A percentile compares a stretch with the other conserved stretches of the same genome.
Evolutionary conservation across 2,113 vertebrate species (phyloP).

Genomic region (Zonotrichia leucophrys): DNA sequence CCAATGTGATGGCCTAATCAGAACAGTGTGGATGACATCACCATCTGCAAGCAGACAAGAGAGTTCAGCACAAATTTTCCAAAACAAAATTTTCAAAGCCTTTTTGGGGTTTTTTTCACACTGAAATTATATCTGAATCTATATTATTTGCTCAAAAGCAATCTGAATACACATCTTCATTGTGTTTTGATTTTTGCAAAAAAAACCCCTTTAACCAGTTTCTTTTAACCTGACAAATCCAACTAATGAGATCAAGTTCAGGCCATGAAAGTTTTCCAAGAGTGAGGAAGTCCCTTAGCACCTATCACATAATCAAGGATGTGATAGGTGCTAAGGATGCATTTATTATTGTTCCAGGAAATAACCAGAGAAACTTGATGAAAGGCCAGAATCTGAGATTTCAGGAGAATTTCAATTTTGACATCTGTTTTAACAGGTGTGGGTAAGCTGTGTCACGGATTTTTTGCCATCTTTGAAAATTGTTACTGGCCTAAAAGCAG

Average conservation of each 20-base stretch:
- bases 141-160: background rate
- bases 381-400: background rate
- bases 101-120: background rate
- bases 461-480: background rate
- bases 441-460: fast-evolving
- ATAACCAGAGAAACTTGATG: background rate
- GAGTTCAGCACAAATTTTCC: background rate
- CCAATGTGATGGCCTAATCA: background rate
- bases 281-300: fast-evolving
- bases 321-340: background rate
- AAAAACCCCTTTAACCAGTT: background rate
- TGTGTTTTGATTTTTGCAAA: background rate
- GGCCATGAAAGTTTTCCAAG: background rate
- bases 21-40: background rate
- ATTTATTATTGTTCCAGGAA: background rate
- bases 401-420: background rate
- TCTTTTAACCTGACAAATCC: background rate
- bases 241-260: background rate
- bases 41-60: fast-evolving
- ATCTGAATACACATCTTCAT: background rate
- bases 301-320: background rate
- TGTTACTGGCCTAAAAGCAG: background rate
- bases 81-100: background rate
- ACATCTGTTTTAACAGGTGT: background rate
- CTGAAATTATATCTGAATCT: background rate